phyloP scores from a whole-genome alignment of 2,797 vertebrate species.

The Apogon talboti region DNA sequence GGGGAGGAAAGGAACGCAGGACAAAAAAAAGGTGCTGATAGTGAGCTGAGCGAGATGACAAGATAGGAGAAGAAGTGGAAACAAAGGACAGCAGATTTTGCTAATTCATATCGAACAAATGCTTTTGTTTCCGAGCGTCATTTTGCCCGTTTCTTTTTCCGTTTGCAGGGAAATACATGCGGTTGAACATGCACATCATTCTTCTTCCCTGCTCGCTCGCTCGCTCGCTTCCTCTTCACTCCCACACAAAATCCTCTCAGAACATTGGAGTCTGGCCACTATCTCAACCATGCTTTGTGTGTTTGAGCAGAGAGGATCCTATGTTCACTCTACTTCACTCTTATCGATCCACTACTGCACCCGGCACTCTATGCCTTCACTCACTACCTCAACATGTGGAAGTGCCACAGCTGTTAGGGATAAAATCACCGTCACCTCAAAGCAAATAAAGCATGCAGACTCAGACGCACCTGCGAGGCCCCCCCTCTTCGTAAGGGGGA shows the following conservation, averaged over 20 bases:
- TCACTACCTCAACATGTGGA: slow-evolving; percentile 41
- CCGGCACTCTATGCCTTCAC: neutral
- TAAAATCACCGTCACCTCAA: slow-evolving; percentile 17
- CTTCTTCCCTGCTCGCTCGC: slow-evolving; percentile 54
- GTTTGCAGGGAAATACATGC: slow-evolving; percentile 6
- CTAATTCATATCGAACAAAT: slow-evolving; percentile 41
- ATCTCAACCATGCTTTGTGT: slow-evolving; percentile 60
- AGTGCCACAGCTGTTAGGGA: slow-evolving; percentile 15
- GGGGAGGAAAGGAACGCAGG: slow-evolving; percentile 29
- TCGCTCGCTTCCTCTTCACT: slow-evolving; percentile 72
- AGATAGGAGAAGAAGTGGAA: slow-evolving; percentile 21
- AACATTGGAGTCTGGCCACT: slow-evolving; percentile 70
- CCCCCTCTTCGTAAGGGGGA: slow-evolving; percentile 90
- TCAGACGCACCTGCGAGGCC: slow-evolving; percentile 87
- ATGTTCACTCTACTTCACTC: slow-evolving; percentile 32
- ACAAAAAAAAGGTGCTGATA: slow-evolving; percentile 12
- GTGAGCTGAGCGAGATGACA: slow-evolving; percentile 12
- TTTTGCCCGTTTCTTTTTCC: slow-evolving; percentile 48
- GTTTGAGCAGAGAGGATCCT: slow-evolving; percentile 54
- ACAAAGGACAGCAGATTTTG: slow-evolving; percentile 38
- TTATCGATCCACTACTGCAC: slow-evolving; percentile 31
- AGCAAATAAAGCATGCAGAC: slow-evolving; percentile 1
- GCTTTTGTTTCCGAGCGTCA: slow-evolving; percentile 39
- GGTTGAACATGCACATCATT: slow-evolving; percentile 24
- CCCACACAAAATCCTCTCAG: slow-evolving; percentile 75